Conservation (phyloP, 1,140 invertebrate genomes). For the Myzus persicae region DNA sequence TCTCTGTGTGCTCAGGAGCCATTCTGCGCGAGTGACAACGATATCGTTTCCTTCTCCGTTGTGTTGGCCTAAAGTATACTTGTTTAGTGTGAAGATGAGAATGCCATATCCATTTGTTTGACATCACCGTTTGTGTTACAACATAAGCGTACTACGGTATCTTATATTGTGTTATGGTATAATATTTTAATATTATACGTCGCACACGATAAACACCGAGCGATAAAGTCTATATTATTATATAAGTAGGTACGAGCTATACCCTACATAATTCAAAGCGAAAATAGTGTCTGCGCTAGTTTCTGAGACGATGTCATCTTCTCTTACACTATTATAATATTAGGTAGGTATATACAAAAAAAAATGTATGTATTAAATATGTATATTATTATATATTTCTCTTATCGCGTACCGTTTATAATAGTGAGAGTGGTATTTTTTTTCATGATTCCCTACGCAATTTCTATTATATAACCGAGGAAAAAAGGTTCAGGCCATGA, state of each 20-base stretch:
- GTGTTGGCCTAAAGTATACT: neutral
- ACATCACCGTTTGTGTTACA: neutral
- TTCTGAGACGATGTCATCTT: neutral
- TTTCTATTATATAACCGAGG: neutral
- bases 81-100: neutral
- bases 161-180: neutral
- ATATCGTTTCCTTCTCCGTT: neutral
- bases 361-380: too few species aligned
- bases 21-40: neutral
- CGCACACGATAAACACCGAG: neutral
- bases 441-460: neutral
- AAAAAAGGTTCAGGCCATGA: neutral
- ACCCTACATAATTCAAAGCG: neutral
- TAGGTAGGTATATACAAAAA: too few species aligned
- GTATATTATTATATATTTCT: neutral
- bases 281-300: neutral
- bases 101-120: neutral
- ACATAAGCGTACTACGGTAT: neutral
- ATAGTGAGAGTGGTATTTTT: neutral
- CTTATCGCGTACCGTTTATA: neutral
- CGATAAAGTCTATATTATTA: neutral
- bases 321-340: neutral
- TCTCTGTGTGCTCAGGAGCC: neutral
- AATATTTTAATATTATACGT: neutral
- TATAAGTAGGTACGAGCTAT: neutral